Evolutionary conservation across 2,113 vertebrate genomes (phyloP).

Genomic region (Tenebrosternarchus preto): DNA sequence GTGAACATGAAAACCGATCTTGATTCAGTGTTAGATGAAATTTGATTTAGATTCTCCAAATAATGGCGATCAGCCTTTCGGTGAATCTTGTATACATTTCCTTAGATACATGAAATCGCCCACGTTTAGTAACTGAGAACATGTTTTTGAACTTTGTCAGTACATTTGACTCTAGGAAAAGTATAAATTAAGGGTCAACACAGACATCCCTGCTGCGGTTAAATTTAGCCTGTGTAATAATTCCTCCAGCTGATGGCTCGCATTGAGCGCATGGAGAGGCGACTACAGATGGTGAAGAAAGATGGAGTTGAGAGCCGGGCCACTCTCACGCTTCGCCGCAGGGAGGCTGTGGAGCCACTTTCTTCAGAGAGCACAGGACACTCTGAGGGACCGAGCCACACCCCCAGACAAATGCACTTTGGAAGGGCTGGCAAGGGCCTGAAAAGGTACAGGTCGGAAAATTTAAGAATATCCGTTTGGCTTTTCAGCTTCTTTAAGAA

Average conservation of each 20-base stretch:
- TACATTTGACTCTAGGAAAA: background rate
- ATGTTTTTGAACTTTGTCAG: background rate
- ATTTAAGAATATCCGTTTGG: background rate
- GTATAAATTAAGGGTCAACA: background rate
- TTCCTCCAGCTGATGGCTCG: constrained; percentile 79
- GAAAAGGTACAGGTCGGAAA: constrained; percentile 74
- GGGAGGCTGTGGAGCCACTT: constrained; percentile 60
- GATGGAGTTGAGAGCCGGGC: constrained; percentile 80
- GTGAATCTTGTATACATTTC: too few relatives aligned
- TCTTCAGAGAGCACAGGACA: constrained; percentile 71
- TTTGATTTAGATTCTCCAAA: too few relatives aligned
- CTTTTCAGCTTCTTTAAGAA: background rate
- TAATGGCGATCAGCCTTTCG: too few relatives aligned
- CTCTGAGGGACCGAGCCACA: constrained; percentile 73
- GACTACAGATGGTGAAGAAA: constrained; percentile 86
- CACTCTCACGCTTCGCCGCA: constrained; percentile 68
- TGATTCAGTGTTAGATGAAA: too few relatives aligned
- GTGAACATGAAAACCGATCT: background rate
- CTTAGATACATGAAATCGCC: background rate
- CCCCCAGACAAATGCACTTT: constrained; percentile 76
- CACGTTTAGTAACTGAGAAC: too few relatives aligned
- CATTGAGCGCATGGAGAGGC: constrained; percentile 88
- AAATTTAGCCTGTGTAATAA: background rate
- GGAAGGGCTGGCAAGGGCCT: constrained; percentile 81
- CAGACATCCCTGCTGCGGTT: background rate